These are phyloP conservation scores for Dunckerocampus dactyliophorus DNA, from an alignment of 2,113 vertebrate species.

Conservation along the genomic window DNA sequence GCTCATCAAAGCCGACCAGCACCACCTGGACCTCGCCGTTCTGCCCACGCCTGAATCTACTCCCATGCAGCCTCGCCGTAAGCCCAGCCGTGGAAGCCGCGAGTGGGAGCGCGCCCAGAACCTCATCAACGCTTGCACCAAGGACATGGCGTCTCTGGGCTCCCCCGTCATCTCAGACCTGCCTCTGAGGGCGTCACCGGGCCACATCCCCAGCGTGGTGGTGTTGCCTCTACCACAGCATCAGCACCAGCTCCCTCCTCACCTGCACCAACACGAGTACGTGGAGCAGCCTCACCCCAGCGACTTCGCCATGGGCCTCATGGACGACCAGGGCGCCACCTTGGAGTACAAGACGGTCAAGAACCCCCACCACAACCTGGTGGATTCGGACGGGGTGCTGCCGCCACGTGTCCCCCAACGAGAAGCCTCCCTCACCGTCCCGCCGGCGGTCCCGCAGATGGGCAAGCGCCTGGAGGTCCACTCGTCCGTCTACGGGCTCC, in stretches of 20 bases:
- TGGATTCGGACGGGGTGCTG: conserved; percentile 80
- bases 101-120: conserved; percentile 98
- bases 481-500: conserved; percentile 85
- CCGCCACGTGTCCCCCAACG: conserved; percentile 94
- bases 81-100: conserved; percentile 87
- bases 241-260: conserved; percentile 80
- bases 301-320: conserved; percentile 71
- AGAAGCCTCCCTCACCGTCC: conserved; percentile 87
- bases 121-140: conserved; percentile 94
- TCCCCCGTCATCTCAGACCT: conserved; percentile 89
- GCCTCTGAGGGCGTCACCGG: conserved; percentile 89
- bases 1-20: conserved; percentile 95
- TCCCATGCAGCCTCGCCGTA: conserved; percentile 93
- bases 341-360: conserved; percentile 95
- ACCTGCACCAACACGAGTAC: conserved; percentile 89
- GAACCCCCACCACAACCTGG: conserved; percentile 84
- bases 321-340: conserved; percentile 89
- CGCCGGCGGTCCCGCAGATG: conserved; percentile 84
- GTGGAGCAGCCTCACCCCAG: conserved; percentile 90
- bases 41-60: conserved; percentile 95
- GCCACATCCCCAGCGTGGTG: conserved; percentile 93
- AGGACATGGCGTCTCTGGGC: conserved; percentile 87
- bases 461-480: conserved; percentile 92
- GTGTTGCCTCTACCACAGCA: conserved; percentile 84
- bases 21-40: conserved; percentile 89